Base-by-base conservation (phyloP, 2,113 vertebrate species). In the Colossoma macropomum region DNA sequence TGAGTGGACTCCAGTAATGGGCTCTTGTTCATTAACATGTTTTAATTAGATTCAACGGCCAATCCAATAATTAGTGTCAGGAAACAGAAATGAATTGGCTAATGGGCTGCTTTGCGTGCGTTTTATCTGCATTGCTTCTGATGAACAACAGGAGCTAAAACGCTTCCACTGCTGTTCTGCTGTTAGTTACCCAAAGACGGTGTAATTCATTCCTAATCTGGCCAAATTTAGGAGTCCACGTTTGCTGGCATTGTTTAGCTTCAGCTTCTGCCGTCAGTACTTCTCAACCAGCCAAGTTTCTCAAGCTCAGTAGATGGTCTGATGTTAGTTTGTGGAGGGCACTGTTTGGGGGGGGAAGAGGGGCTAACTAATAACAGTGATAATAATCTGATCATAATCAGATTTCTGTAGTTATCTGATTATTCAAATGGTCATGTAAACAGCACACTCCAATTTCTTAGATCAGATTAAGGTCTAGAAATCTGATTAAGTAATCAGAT, bases 21-120 rank as follows among this genome's bases (percentile, higher is more conserved):
- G 52, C 28, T 28, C 12, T 75, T n/a, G 27, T 78, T 75, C 66
- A 86, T 86, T 79, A 82, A 78, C 77, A 52, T n/a, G 38, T 60
- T 86, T 83, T 86, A 86, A 86, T 86, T 83, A 41, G 81, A 86
- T 86, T 74, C 69, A 80, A 71, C 38, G 30, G 70, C 25, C n/a
- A 71, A 34, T 75, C 70, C 54, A 62, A 76, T 86, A 82, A 82
- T 86, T 82, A 86, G 56, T 62, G 68, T 48, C 59, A 85, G 59
- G 45, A 79, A 86, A 45, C 54, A 48, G 60, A 75, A 86, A 82
- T 66, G 75, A 86, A 74, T 38, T 79, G 25, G 50, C 54, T 82
- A 50, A 74, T 65, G 19, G 32, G 28, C 56, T 71, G 83, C 38
- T 85, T 68, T 85, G 71, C 52, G 52, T 52, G 34, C 63, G n/a